Evolutionary conservation across 30 jellyfish, hydroid and myxozoan genomes (phyloP), one percentile per base, ranked within the genome.

Genomic region (Chrysaora quinquecirrha): DNA sequence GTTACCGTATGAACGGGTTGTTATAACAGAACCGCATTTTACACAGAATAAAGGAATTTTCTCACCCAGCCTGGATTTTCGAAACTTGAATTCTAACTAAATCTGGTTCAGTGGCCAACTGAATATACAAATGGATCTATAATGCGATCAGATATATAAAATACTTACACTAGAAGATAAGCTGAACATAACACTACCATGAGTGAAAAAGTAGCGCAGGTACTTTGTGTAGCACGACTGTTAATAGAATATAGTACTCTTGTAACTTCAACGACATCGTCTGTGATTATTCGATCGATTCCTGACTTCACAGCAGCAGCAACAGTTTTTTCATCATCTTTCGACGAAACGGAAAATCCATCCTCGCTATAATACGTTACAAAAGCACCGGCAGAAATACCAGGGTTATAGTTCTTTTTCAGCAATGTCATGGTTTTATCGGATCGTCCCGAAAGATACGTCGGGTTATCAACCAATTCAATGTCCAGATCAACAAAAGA

Each of bases 401-500:
- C 32, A 24, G 77, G 71, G 24, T 60, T 60, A 65, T 77, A 87
- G 71, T 69, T 67, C 60, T 35, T 46, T 70, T 49, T 61, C 34
- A 69, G 9, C 32, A 76, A 23, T 29, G 31, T 54, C 18, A 28
- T n/a, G 54, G 89, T 68, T 22, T 33, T 54, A 20, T 27, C 65
- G 18, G 48, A 1, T 10, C 86, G 48, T 16, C 87, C 87, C 14
- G 72, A 34, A 34, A 32, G 48, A 38, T 76, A 87, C 0, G 35
- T 35, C 34, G 78, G 47, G 7, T 83, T 72, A 54, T 83, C 79
- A 58, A 63, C 50, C 19, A 91, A 21, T 21, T 80, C 95, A 52
- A 85, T 18, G 69, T 89, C 80, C 31, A 81, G 73, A 66, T 91
- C 98, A 58, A 91, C 38, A 6, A 91, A 25, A 9, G 98, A 84